Base-by-base conservation (phyloP, 2,888 invertebrate species). In the Chloroclystis v-ata region DNA sequence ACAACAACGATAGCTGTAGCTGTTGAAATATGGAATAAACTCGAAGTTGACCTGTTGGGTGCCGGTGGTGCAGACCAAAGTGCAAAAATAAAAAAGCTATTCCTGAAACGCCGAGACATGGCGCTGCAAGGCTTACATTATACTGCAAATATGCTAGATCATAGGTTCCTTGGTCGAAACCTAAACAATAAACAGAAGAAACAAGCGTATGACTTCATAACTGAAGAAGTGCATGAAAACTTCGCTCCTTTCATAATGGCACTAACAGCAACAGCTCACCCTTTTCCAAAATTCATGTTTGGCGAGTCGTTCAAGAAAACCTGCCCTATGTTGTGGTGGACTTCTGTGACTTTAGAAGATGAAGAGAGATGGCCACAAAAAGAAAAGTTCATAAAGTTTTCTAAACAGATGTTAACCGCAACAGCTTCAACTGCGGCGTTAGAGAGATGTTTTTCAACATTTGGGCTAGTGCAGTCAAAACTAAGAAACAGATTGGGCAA, bases 381-480 rank as follows among this genome's bases (percentile, higher is more conserved):
- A 8, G 9, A 26, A 26, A 8, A 26, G 26, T 26, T 8, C 9
- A 26, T 9, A 26, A 26, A 8, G 26, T 20, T 20, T 20, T 20
- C 3, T 20, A 8, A 28, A 9, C 28, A 28, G 9, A 10, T 28
- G 10, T 28, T 28, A 9, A 9, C 9, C 9, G 28, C 32, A 6
- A 26, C 32, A 26, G 33, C 33, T 33, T 44, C 44, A 41, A 41
- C 43, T 41, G 44, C 44, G 41, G 44, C 37, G 32, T 44, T 44
- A 35, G 38, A 49, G 40, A 44, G 41, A 44, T 40, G 40, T 44
- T 44, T 49, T 41, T 49, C 44, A 37, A 49, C 41, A 37, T 44
- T 49, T 41, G 44, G 44, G 44, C 40, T 49, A 44, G 43, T 44
- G 40, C 41, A 49, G n/a, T 35, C 35, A 24, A 49, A 44, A 44